Base-by-base conservation (phyloP, 2,888 invertebrate genomes). In the Oasisia sp. region DNA sequence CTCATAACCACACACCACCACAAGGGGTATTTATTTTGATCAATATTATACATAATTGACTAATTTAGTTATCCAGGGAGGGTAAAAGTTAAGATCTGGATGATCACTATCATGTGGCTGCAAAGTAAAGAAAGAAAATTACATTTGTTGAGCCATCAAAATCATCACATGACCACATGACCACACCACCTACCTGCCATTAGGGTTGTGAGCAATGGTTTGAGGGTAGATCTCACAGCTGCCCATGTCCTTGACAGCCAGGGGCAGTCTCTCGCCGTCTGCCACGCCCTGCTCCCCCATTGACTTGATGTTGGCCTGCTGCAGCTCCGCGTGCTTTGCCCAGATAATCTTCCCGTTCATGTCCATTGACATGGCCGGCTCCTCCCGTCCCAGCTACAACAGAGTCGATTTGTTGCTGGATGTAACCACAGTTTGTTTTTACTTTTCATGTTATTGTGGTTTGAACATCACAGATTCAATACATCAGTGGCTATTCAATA, bases 221-320 rank as follows among this genome's bases (percentile, higher is more conserved):
- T 99, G 99, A 0, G 99, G 99, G 96, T 99, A 99, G 93, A 99
- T 99, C 97, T 99, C 99, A 96, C 99, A 99, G 9, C 99, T 98
- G 1, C 99, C 99, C 98, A 99, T 99, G 95, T 99, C 99, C 96
- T 99, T 99, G 0, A 99, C 98, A 3, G 98, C 98, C 0, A 99
- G 97, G 0, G 99, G 98, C 27, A 99, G 97, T 89, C 98, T 97
- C 96, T 99, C 99, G 0, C 99, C 99, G 95, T 99, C 99, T 95
- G 98, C 98, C 93, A 19, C 74, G 3, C 74, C 74, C 74, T 74
- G 74, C n/a, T 91, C 58, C 32, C 32, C 91, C 32, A 91, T 58
- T 0, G 98, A 98, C 96, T 99, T 99, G 94, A 99, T 96, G 96
- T 99, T 99, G 9, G 98, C 98, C 96, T 99, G 99, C 96, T 99